Base-by-base conservation (phyloP, 2,797 vertebrate species). In the Neosilurus mollespiculum region DNA sequence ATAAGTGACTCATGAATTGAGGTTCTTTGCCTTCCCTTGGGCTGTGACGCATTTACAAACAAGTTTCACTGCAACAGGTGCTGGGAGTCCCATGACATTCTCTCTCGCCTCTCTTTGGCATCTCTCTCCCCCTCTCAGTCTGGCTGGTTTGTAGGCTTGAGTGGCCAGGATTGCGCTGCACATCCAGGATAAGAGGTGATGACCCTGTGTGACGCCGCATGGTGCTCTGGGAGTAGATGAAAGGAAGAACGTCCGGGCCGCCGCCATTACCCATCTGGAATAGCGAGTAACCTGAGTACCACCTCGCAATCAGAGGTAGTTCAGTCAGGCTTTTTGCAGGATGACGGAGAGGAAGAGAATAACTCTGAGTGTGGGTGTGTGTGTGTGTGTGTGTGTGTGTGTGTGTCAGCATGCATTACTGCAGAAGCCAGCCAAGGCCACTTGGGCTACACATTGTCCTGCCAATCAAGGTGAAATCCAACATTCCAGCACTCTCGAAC, bases 401-500 rank as follows among this genome's bases (percentile, higher is more conserved):
- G 65, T 56, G 54, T 80, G 30, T 72, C 56, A 85, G 82, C 51
- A 76, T 80, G 12, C 22, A 65, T 81, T 83, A 34, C 72, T 85
- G 81, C 51, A 49, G 58, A 58, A 88, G 30, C 30, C 73, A n/a
- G 43, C 79, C 80, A 86, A 86, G 82, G 86, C 62, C 77, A 84
- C 71, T 83, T 73, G 59, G 65, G 58, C 87, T 81, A 78, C 82
- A 81, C 76, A 87, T 78, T 78, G 82, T 75, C 82, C 84, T 86
- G 86, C 84, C 78, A 88, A 88, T 87, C 84, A 86, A 87, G 86
- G 82, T 86, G 84, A 87, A 87, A 84, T 85, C 83, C 82, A 83
- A 82, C 86, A 84, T 87, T 88, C 84, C 78, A 75, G 82, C 78
- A 64, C 80, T 77, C 84, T 86, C 86, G 78, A 61, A 84, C 64